These are phyloP conservation scores for Typhlichthys subterraneus DNA, from an alignment of 2,797 vertebrate species.

Conservation along the genomic window DNA sequence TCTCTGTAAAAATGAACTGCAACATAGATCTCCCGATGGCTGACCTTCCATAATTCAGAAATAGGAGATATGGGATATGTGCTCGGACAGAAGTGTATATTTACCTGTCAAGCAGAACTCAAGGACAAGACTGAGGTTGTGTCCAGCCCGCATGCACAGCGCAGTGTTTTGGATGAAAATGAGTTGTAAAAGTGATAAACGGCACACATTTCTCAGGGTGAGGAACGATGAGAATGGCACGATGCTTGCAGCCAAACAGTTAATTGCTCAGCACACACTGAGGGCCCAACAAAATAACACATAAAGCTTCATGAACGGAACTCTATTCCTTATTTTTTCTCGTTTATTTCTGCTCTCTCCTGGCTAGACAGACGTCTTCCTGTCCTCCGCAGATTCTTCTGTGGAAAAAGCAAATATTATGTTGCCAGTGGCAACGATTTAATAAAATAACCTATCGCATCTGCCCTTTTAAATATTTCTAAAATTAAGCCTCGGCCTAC, in stretches of 20 bases:
- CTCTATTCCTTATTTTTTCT: constrained; percentile 31
- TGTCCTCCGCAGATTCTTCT: constrained; percentile 61
- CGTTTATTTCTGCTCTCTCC: constrained; percentile 34
- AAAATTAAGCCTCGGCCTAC: constrained; percentile 65
- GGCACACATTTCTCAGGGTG: constrained; percentile 52
- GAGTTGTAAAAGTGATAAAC: constrained; percentile 73
- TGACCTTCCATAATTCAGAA: constrained; percentile 66
- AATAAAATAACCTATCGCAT: constrained; percentile 77
- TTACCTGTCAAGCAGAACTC: constrained; percentile 68
- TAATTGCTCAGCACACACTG: constrained; percentile 74
- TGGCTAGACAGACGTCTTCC: constrained; percentile 40
- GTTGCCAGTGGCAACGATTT: constrained; percentile 79
- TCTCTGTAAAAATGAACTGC: constrained; percentile 64
- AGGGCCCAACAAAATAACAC: constrained; percentile 69
- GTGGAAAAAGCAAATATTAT: constrained; percentile 74
- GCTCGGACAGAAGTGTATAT: constrained; percentile 72
- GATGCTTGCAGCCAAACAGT: constrained; percentile 70
- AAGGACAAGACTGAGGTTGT: constrained; percentile 58
- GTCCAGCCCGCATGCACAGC: constrained; percentile 43
- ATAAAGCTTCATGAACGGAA: constrained; percentile 59
- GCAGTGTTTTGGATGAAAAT: constrained; percentile 65
- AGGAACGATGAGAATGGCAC: constrained; percentile 55
- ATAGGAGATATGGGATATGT: constrained; percentile 56
- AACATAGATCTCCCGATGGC: constrained; percentile 58
- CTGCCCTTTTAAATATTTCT: constrained; percentile 72